Evolutionary conservation across 2,113 vertebrate genomes (phyloP).

Genomic region (Ophthalmotilapia sp.): DNA sequence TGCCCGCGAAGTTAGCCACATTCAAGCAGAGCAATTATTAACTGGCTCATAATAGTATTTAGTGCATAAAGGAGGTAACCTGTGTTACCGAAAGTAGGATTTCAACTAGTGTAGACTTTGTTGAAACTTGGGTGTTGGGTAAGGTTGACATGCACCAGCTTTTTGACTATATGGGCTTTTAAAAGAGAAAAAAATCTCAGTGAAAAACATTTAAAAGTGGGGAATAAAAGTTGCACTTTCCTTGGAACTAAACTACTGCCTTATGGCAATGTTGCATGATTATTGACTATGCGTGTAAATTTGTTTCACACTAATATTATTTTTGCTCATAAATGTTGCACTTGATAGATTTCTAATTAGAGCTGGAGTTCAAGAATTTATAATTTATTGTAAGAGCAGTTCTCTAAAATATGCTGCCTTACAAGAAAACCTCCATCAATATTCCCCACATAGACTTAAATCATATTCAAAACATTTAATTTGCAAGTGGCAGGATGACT

Average conservation of each 20-base stretch:
- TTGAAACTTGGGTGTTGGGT: background rate
- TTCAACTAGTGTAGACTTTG: background rate
- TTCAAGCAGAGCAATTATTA: background rate
- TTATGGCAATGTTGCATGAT: background rate
- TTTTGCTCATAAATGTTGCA: background rate
- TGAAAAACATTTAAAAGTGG: background rate
- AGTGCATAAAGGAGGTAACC: background rate
- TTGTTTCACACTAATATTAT: background rate
- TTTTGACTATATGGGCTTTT: background rate
- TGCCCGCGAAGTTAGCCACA: slow-evolving; percentile 1
- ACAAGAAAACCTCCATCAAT: background rate
- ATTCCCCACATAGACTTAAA: background rate
- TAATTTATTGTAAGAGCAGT: background rate
- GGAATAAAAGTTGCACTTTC: background rate
- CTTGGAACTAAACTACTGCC: background rate
- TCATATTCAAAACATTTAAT: background rate
- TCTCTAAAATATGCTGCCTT: background rate
- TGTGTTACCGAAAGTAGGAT: background rate
- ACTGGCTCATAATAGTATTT: background rate
- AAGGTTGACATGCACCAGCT: background rate
- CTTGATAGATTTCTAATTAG: background rate
- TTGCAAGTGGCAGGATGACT: background rate
- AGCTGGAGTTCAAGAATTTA: background rate
- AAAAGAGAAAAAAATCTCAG: background rate
- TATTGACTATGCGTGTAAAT: background rate